Percentiles rank a stretch among this genome's conserved stretches.
These are phyloP conservation scores for Synanthedon andrenaeformis DNA, from an alignment of 2,888 invertebrate genomes.

Conservation along the genomic window DNA sequence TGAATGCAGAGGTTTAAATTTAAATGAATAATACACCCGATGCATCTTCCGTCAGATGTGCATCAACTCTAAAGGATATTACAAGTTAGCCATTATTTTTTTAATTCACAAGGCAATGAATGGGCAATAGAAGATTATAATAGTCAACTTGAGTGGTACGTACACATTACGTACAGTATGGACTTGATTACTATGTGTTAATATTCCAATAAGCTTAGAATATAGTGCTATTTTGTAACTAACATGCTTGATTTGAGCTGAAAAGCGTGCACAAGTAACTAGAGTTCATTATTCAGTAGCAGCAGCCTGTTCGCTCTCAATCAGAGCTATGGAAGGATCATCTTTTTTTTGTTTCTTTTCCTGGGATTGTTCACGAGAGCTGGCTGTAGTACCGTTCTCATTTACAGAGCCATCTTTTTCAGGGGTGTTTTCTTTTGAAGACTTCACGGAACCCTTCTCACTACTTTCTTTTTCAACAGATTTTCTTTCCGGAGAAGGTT, in stretches of 20 bases:
- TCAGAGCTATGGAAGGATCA: slow-evolving; percentile 50
- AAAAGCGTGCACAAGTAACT: neutral
- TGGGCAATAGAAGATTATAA: too few species aligned
- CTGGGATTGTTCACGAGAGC: slow-evolving; percentile 54
- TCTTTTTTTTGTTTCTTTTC: slow-evolving; percentile 50
- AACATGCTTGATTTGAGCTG: neutral
- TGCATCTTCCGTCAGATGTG: too few species aligned
- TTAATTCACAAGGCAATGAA: too few species aligned
- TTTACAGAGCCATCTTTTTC: slow-evolving; percentile 37
- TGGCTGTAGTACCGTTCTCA: slow-evolving; percentile 50
- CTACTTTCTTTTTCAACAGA: slow-evolving; percentile 30
- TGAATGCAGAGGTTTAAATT: too few species aligned
- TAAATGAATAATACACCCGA: too few species aligned
- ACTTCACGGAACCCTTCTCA: slow-evolving; percentile 25
- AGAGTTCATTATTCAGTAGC: slow-evolving; percentile 44
- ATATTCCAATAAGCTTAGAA: neutral
- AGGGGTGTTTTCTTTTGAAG: slow-evolving; percentile 41
- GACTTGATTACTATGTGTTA: too few species aligned
- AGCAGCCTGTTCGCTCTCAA: slow-evolving; percentile 51
- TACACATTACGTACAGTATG: too few species aligned
- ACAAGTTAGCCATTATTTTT: too few species aligned
- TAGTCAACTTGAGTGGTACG: too few species aligned
- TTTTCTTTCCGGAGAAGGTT: slow-evolving; percentile 26
- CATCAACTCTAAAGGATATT: too few species aligned
- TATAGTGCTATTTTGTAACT: neutral